These are phyloP conservation scores for Lepidocyrtinus sp. DNA, from an alignment of 2,888 invertebrate species.

Conservation along the genomic window DNA sequence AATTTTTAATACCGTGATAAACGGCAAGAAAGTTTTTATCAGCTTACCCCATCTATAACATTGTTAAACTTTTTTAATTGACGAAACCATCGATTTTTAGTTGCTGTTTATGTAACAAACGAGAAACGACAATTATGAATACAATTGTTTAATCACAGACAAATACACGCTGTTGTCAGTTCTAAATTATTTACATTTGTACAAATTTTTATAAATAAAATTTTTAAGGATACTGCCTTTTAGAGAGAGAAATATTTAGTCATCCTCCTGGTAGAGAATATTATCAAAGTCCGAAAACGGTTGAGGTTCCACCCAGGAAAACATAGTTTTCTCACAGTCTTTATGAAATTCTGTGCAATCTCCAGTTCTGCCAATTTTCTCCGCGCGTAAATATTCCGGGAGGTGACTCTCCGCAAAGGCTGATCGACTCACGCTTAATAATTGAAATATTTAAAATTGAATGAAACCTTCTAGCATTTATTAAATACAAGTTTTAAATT, in stretches of 20 bases:
- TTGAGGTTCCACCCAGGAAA: conserved; percentile 42
- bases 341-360: conserved; percentile 42
- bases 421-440: conserved; percentile 49
- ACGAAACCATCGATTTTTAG: too few relatives aligned
- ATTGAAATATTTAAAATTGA: conserved; percentile 4
- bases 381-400: conserved; percentile 49
- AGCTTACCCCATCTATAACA: too few relatives aligned
- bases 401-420: conserved; percentile 54
- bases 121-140: too few relatives aligned
- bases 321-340: conserved; percentile 36
- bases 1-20: too few relatives aligned
- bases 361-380: conserved; percentile 43
- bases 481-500: neutral
- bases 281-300: neutral
- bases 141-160: too few relatives aligned
- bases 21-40: too few relatives aligned
- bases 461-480: too few relatives aligned
- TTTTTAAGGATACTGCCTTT: neutral
- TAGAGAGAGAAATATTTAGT: neutral
- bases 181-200: neutral
- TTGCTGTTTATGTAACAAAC: too few relatives aligned
- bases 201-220: neutral
- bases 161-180: too few relatives aligned
- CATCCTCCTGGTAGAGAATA: neutral
- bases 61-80: too few relatives aligned